phyloP scores from a whole-genome alignment of 2,113 vertebrate species.

The Glaucomys volans region DNA sequence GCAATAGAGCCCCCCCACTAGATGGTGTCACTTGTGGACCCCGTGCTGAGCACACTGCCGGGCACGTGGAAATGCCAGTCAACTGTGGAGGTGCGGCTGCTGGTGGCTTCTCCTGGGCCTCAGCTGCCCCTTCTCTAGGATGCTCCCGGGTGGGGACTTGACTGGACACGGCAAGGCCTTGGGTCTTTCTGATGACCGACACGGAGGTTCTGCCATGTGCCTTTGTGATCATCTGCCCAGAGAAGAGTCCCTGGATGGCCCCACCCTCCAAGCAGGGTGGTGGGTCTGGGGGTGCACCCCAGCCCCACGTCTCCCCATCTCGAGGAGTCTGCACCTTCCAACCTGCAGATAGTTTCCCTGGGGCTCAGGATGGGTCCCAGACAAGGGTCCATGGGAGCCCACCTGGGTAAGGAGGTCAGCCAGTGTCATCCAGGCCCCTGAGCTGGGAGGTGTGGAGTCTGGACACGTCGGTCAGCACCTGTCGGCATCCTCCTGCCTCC shows the following conservation, averaged over 20 bases:
- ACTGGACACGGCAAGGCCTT: neutral
- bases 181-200: neutral
- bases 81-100: accelerated
- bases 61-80: accelerated
- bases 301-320: neutral
- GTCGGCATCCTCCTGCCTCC: neutral
- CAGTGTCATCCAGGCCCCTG: neutral
- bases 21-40: neutral
- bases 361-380: neutral
- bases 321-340: neutral
- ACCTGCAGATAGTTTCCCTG: neutral
- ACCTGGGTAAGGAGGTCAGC: too few species aligned
- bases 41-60: neutral
- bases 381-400: neutral
- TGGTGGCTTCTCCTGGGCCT: neutral
- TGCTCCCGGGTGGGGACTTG: neutral
- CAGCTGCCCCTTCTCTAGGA: neutral
- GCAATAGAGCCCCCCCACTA: accelerated
- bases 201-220: accelerated
- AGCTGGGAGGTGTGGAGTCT: neutral
- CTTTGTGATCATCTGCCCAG: neutral
- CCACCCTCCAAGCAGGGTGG: neutral
- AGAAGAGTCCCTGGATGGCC: neutral
- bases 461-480: neutral
- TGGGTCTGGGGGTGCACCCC: too few species aligned